Evolutionary conservation across 2,797 vertebrate species (phyloP).

Genomic region (Varecia variegata): DNA sequence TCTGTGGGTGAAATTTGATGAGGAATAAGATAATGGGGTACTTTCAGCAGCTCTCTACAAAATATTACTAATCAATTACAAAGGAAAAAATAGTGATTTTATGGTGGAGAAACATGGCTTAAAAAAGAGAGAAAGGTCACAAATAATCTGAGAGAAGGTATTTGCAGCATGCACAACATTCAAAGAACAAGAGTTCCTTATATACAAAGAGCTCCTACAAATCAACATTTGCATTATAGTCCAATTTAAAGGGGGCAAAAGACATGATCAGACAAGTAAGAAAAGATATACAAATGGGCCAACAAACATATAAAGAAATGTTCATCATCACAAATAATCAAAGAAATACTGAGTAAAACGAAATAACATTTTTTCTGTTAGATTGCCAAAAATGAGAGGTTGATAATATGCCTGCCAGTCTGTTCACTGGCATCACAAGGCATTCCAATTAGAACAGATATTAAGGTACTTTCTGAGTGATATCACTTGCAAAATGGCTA

Average conservation of each 20-base stretch:
- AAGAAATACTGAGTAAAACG: conserved; percentile 20
- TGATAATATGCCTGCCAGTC: neutral
- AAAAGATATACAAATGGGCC: neutral
- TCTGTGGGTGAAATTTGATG: neutral
- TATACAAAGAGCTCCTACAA: neutral
- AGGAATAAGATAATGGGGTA: neutral
- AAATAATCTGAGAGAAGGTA: neutral
- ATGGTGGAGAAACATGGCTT: neutral
- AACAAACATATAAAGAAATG: neutral
- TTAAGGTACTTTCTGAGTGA: neutral
- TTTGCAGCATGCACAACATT: neutral
- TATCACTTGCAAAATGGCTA: neutral
- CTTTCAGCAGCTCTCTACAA: neutral
- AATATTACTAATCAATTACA: neutral
- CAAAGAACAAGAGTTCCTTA: neutral
- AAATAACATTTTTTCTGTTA: neutral
- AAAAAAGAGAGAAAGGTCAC: neutral
- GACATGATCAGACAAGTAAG: neutral
- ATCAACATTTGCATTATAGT: neutral
- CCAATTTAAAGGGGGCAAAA: conserved; percentile 5
- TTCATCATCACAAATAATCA: neutral
- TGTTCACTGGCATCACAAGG: neutral
- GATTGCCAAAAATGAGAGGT: neutral
- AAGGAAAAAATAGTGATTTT: neutral
- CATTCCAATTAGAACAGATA: neutral